Evolutionary conservation across 2,113 vertebrate genomes (phyloP).

Genomic region (Columbina picui): DNA sequence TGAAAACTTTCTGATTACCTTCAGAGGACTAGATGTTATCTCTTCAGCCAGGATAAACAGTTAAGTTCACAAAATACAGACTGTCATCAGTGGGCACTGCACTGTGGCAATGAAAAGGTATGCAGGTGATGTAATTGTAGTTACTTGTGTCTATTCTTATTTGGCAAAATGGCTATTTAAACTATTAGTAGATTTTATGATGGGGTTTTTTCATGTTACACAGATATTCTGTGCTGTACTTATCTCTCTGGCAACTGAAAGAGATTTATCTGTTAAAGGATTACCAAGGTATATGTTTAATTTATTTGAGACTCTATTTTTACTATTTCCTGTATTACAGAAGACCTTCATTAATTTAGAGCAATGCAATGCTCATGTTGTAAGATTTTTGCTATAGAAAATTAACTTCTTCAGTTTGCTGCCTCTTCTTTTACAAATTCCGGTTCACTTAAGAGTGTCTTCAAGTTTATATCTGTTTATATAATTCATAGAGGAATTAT

Average conservation of each 20-base stretch:
- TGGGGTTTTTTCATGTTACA: not conserved
- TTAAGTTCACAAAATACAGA: not conserved
- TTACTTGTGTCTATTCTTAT: not conserved
- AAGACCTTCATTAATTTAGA: constrained; percentile 10
- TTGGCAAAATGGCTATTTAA: not conserved
- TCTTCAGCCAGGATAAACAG: not conserved
- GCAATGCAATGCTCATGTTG: not conserved
- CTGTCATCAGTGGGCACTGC: not conserved
- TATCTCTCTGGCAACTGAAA: not conserved
- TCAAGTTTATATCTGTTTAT: constrained; percentile 2
- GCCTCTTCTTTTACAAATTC: not conserved
- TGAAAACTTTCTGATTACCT: constrained; percentile 39
- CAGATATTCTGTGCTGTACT: not conserved
- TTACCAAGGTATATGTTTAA: not conserved
- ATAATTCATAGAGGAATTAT: constrained; percentile 53
- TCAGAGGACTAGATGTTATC: not conserved
- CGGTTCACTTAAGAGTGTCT: not conserved
- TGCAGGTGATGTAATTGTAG: not conserved
- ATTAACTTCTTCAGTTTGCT: not conserved
- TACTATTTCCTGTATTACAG: not conserved
- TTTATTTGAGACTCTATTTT: not conserved
- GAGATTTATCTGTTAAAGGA: not conserved
- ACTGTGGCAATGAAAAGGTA: not conserved
- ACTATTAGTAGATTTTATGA: not conserved
- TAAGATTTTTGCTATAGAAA: not conserved